Conservation (phyloP, 2,888 invertebrate species). For the Cantharis rufa region DNA sequence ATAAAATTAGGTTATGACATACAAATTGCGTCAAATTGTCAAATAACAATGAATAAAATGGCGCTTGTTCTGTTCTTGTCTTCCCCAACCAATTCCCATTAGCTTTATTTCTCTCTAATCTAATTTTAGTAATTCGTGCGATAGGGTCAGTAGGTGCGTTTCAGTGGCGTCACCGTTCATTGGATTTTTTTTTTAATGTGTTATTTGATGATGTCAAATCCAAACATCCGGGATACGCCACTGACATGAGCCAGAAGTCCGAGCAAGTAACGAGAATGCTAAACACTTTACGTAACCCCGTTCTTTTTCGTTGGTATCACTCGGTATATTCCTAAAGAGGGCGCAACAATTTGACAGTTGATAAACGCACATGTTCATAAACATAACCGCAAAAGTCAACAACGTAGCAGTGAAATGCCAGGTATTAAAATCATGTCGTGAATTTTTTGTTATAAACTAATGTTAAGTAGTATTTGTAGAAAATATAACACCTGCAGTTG, state of each 20-base stretch:
- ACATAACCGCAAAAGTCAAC: background rate
- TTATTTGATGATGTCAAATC: too few species aligned
- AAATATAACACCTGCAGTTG: background rate
- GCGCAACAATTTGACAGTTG: background rate
- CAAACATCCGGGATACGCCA: too few species aligned
- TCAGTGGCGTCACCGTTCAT: background rate
- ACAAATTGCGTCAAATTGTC: background rate
- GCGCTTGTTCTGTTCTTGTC: background rate
- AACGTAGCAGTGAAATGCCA: background rate
- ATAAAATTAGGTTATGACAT: background rate
- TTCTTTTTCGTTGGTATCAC: background rate
- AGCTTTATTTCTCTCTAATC: background rate
- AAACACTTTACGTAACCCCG: too few species aligned
- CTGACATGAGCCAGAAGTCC: too few species aligned
- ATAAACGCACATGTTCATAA: background rate
- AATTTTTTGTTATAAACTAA: background rate
- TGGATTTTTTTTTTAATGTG: too few species aligned
- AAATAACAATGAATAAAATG: background rate
- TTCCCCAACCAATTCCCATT: background rate
- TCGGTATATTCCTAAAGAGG: background rate
- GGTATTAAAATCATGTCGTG: background rate
- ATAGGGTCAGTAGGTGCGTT: background rate
- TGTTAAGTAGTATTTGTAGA: background rate
- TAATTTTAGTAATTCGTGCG: background rate
- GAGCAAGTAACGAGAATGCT: too few species aligned